Evolutionary conservation across 1,140 invertebrate genomes (phyloP), one percentile per base, ranked within the genome.

Genomic region (Arion vulgaris): DNA sequence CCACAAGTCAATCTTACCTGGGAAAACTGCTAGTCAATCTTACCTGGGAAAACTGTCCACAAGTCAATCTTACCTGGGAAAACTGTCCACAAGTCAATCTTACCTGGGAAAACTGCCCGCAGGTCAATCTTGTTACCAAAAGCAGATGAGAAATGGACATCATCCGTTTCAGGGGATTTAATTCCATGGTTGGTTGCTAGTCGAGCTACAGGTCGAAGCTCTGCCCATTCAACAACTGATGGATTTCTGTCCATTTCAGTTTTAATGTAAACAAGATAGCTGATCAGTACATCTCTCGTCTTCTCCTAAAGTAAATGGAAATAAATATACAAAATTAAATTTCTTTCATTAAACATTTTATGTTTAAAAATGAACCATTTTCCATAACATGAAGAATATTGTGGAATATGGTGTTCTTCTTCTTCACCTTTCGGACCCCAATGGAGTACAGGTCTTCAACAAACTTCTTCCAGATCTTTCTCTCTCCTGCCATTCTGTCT

Each of bases 261-360:
- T 79, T 91, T 91, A 36, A 92, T 88, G 85, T 89, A 92, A 4
- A 89, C 73, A 0, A 91, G 19, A 76, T 91, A 91, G 34, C 86
- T 87, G 36, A 91, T 85, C 49, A 92, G 81, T 15, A 88, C 84
- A 11, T 87, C 84, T 28, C 77, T 28, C 19, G 36, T 82, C 83
- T 91, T 91, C 7, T 79, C 81, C 90, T 91, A 85, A 9, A 11
- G 26, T 23, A 23, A 57, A 57, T 57, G 51, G n/a, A 45, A 73
- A 73, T 36, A 5, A 73, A 9, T 73, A 19, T 73, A n/a, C 11
- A 73, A 73, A 5, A 73, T 39, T 32, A 73, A 9, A 36, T 57
- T 53, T 45, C n/a, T 11, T 82, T 74, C 15, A 13, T 28, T 53
- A 53, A 53, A 53, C 17, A 62, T 39, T 66, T 45, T 53, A 66